Evolutionary conservation across 2,797 vertebrate species (phyloP).

Genomic region (Phoxinus dragarum): DNA sequence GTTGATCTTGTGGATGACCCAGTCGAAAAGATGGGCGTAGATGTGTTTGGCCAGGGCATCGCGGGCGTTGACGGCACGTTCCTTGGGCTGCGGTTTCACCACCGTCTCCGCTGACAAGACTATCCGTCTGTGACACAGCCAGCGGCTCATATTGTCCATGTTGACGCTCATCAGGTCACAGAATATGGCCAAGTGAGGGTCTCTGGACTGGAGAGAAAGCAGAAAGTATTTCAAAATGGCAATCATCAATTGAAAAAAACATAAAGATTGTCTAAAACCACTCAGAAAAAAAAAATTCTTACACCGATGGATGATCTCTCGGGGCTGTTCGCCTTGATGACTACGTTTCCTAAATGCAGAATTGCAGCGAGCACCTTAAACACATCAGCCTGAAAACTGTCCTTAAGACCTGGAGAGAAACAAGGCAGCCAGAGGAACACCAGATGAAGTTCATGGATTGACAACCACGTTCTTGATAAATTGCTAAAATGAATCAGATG

Average conservation of each 20-base stretch:
- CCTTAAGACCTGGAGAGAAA: conserved; percentile 82
- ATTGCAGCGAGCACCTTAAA: conserved; percentile 92
- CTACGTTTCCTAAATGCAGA: conserved; percentile 93
- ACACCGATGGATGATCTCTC: conserved; percentile 89
- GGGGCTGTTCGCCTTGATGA: conserved; percentile 79
- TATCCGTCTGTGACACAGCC: conserved; percentile 91
- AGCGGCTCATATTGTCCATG: conserved; percentile 75
- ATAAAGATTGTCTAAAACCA: not conserved
- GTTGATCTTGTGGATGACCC: conserved; percentile 90
- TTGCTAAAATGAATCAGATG: not conserved
- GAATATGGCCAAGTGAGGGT: conserved; percentile 85
- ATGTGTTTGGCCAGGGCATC: conserved; percentile 96
- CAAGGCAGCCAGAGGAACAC: not conserved
- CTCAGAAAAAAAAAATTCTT: conserved; percentile 65
- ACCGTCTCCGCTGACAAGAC: conserved; percentile 86
- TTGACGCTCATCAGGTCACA: conserved; percentile 87
- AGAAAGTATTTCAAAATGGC: not conserved
- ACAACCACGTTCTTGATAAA: not conserved
- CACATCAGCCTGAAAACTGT: conserved; percentile 88
- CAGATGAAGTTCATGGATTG: not conserved
- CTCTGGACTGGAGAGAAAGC: conserved; percentile 72
- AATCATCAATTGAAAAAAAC: not conserved
- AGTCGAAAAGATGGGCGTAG: conserved; percentile 92
- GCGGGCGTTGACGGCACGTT: conserved; percentile 85
- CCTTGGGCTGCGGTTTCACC: conserved; percentile 86